Evolutionary conservation across 2,113 vertebrate species (phyloP).

Genomic region (Nanorana parkeri): DNA sequence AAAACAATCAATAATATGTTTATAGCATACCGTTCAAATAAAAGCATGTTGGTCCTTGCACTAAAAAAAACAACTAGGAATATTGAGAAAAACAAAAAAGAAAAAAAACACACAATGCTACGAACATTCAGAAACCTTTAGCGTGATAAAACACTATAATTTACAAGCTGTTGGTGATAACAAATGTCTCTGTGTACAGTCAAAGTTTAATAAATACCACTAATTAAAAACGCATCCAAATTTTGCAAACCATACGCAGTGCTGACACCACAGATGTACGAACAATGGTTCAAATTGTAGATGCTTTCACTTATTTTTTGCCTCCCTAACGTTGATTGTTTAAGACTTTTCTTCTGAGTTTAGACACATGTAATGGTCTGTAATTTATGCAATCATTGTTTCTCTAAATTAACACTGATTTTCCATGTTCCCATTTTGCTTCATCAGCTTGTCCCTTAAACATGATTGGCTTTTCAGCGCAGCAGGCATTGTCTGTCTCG

Average conservation of each 20-base stretch:
- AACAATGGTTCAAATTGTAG: neutral
- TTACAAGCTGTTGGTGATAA: too few relatives aligned
- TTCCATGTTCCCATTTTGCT: slow-evolving; percentile 40
- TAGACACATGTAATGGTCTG: neutral
- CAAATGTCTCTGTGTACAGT: too few relatives aligned
- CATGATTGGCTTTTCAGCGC: neutral
- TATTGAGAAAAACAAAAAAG: too few relatives aligned
- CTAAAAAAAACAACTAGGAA: too few relatives aligned
- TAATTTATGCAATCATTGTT: slow-evolving; percentile 16
- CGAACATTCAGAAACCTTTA: too few relatives aligned
- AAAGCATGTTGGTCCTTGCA: too few relatives aligned
- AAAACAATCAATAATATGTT: too few relatives aligned
- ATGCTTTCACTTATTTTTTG: neutral
- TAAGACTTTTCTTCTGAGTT: neutral
- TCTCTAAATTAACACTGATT: slow-evolving; percentile 39
- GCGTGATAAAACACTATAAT: too few relatives aligned
- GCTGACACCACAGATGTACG: neutral
- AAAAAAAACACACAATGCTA: too few relatives aligned
- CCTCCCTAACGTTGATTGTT: neutral
- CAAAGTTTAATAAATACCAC: neutral
- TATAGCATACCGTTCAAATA: too few relatives aligned
- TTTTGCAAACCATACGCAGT: neutral
- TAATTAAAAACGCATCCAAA: neutral
- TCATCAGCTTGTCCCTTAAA: slow-evolving; percentile 8
- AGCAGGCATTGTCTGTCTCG: neutral